A percentile compares a stretch with the other conserved stretches of the same genome.
These are phyloP conservation scores for Hirtodrosophila confusa DNA, from an alignment of 2,888 invertebrate species.

Conservation along the genomic window DNA sequence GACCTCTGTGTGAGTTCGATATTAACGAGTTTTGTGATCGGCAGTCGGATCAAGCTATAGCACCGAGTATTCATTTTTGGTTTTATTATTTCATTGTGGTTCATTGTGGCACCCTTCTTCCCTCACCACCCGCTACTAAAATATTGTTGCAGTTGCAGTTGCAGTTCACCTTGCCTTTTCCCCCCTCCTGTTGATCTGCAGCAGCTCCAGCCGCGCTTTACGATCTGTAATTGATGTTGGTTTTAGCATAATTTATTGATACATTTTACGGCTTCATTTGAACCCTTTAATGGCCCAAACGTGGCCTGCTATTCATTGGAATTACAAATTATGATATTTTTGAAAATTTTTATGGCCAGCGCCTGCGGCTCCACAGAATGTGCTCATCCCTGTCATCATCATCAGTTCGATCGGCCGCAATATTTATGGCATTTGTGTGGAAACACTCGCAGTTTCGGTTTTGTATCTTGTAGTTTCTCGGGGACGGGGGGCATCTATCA, in stretches of 20 bases:
- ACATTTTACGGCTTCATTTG: constrained; percentile 76
- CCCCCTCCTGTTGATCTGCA: background rate
- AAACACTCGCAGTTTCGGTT: constrained; percentile 32
- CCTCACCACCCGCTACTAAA: background rate
- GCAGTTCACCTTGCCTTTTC: constrained; percentile 42
- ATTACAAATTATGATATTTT: constrained; percentile 79
- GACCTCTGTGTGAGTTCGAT: constrained; percentile 47
- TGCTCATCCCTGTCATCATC: constrained; percentile 51
- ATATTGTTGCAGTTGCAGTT: constrained; percentile 21
- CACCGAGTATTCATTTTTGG: constrained; percentile 31
- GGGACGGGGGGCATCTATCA: background rate
- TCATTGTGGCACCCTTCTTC: constrained; percentile 45
- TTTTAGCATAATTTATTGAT: constrained; percentile 81
- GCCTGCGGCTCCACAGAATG: constrained; percentile 55
- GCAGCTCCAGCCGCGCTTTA: constrained; percentile 55
- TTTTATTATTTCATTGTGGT: constrained; percentile 73
- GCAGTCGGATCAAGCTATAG: constrained; percentile 24
- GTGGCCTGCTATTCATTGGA: constrained; percentile 60
- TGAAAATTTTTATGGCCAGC: constrained; percentile 68
- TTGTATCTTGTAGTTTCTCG: background rate
- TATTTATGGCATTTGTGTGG: constrained; percentile 70
- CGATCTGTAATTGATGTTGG: constrained; percentile 81
- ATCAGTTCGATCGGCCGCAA: constrained; percentile 27
- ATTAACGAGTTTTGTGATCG: constrained; percentile 46
- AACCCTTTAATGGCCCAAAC: constrained; percentile 77